Evolutionary conservation across 2,888 invertebrate genomes (phyloP), one percentile per base, ranked within the genome.

Genomic region (Dermolepida albohirtum): DNA sequence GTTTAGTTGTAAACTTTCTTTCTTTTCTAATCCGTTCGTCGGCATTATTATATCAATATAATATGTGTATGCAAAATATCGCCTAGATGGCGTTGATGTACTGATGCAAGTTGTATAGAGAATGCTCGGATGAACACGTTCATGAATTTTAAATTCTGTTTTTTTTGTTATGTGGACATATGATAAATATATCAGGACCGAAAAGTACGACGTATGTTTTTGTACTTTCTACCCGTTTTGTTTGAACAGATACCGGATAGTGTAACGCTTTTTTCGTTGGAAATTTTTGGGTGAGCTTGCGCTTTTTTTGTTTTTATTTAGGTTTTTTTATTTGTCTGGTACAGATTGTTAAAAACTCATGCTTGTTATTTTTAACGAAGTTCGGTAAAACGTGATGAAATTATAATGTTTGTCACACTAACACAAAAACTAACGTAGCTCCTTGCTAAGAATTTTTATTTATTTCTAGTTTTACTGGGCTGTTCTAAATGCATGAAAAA

Each of bases 111-210:
- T 17, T 6, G 55, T 43, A 1, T 1, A 34, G 11, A 16, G 11
- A 40, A 40, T 14, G 39, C 6, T 39, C 40, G 40, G 16, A 34
- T 16, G 40, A 41, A 17, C 43, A 22, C 43, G 43, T 43, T 41
- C 55, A 57, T 43, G 55, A 57, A 57, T 43, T 57, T 57, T 57
- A 57, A 43, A 57, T 41, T 39, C 40, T 14, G 5, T 22, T 16
- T 57, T 57, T 41, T 57, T 43, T 17, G 22, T 1, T 5, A 43
- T n/a, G 55, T 43, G 41, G 27, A 17, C 17, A 43, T 57, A 43
- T 41, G 43, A 57, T 57, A 57, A 57, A 57, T 57, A 43, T 57
- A 34, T 34, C 34, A 34, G 34, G 6, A 22, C 22, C 1, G 22
- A 22, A 22, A 22, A 12, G 16, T 57, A 43, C 22, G 14, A 43